Conservation (phyloP, 1,140 invertebrate genomes). For the Hylyphantes graminicola region DNA sequence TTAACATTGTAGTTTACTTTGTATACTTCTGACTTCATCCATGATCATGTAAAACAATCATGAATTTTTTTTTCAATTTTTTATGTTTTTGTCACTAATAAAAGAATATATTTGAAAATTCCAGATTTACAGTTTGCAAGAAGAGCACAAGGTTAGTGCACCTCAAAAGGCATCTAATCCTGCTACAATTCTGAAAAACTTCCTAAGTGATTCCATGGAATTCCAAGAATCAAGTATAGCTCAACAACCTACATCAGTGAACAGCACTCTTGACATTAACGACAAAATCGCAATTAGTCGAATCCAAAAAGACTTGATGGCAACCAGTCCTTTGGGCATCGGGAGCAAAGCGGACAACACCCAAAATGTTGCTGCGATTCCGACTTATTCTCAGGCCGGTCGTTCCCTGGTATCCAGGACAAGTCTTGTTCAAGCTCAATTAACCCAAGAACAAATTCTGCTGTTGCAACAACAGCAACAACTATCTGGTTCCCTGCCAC, state of each 20-base stretch:
- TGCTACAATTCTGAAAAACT: slow-evolving; percentile 33
- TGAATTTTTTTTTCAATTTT: background rate
- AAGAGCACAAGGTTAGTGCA: slow-evolving; percentile 44
- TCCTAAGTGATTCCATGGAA: slow-evolving; percentile 16
- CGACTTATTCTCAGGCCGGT: slow-evolving; percentile 49
- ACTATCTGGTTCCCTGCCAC: slow-evolving; percentile 11
- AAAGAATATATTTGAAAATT: background rate
- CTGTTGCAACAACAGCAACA: slow-evolving; percentile 42
- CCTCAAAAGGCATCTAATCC: slow-evolving; percentile 18
- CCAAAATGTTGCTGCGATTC: slow-evolving; percentile 26
- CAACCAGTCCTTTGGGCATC: slow-evolving; percentile 62
- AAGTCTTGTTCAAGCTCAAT: slow-evolving; percentile 28
- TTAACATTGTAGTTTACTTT: no score
- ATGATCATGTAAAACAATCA: no score
- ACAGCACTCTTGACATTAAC: slow-evolving; percentile 70
- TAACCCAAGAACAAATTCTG: slow-evolving; percentile 34
- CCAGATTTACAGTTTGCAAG: slow-evolving; percentile 50
- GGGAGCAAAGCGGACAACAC: background rate
- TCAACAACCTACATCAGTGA: background rate
- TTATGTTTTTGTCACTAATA: background rate
- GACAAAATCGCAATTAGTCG: slow-evolving; percentile 89
- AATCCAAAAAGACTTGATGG: slow-evolving; percentile 91
- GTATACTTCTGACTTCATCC: no score
- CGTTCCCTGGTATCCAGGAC: slow-evolving; percentile 34
- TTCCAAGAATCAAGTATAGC: slow-evolving; percentile 1